Evolutionary conservation across 53 echinoderm and acorn worm genomes (phyloP), one percentile per base, ranked within the genome.

Genomic region (Patiria pectinifera): DNA sequence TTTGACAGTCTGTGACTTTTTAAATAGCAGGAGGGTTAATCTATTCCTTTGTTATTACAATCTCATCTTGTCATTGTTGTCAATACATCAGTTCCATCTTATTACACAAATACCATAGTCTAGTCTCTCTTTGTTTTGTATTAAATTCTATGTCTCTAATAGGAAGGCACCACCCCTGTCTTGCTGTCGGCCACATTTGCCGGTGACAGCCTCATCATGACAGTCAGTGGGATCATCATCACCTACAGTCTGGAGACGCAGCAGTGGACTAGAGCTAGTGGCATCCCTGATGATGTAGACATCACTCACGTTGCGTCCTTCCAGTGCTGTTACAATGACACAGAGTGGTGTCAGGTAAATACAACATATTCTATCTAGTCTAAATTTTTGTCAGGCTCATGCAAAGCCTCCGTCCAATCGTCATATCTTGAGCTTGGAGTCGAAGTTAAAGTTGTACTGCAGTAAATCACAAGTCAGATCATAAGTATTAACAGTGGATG

Each of bases 311-410:
- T 94, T 45, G 91, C 85, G 9, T 69, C 94, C 10, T 85, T 71
- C 46, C 91, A 48, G 59, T 94, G 94, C 71, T 94, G 94, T 71
- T 91, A 66, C 25, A 71, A 80, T 53, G 89, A 94, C 62, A 94
- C 79, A 2, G 81, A 85, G 26, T 94, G 94, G 94, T 94, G 94
- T 59, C 69, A 59, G 86, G 94, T 94, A 69, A 77, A 90, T 62
- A 84, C 53, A 11, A 44, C 43, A 53, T 35, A 35, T 35, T 35
- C 35, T 0, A 35, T 0, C 1, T n/a, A n/a, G 35, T 35, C 0
- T 35, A 35, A 35, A 1, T 35, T 35, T 35, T 35, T 35, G 35
- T 35, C 35, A 35, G 35, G 35, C 35, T 35, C 1, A 35, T 35
- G 35, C 35, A 35, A 1, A 1, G 35, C 35, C 35, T 35, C 35